phyloP scores from a whole-genome alignment of 64 coral and sea anemone species.

The Trachythela sp. region DNA sequence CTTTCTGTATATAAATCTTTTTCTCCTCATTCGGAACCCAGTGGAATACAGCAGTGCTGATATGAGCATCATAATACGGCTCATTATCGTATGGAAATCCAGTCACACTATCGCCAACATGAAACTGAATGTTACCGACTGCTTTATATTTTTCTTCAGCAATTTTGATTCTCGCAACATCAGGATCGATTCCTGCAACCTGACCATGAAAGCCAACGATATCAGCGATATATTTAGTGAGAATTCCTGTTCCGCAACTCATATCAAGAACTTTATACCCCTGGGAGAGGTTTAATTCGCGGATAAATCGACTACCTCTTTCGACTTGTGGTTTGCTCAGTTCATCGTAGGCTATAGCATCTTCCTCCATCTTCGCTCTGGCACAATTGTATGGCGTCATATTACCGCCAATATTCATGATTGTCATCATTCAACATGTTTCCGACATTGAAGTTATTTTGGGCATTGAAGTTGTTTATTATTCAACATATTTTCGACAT shows the following conservation, averaged over 20 bases:
- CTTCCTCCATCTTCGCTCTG: constrained; percentile 7
- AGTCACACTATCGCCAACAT: background rate
- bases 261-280: background rate
- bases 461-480: too few species aligned
- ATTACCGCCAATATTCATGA: too few species aligned
- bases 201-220: background rate
- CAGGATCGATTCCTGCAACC: background rate
- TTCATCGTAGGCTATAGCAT: background rate
- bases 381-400: too few species aligned
- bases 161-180: background rate
- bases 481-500: too few species aligned
- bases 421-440: too few species aligned
- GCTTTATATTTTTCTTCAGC: background rate
- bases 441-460: too few species aligned
- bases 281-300: background rate
- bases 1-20: background rate
- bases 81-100: background rate
- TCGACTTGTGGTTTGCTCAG: background rate
- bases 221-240: background rate
- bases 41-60: background rate
- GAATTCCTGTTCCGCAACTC: background rate
- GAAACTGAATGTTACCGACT: background rate
- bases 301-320: background rate
- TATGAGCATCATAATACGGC: background rate
- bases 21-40: background rate